A percentile compares a stretch with the other conserved stretches of the same genome.
phyloP scores from a whole-genome alignment of 2,797 vertebrate genomes.

The Hippocampus kuda region DNA sequence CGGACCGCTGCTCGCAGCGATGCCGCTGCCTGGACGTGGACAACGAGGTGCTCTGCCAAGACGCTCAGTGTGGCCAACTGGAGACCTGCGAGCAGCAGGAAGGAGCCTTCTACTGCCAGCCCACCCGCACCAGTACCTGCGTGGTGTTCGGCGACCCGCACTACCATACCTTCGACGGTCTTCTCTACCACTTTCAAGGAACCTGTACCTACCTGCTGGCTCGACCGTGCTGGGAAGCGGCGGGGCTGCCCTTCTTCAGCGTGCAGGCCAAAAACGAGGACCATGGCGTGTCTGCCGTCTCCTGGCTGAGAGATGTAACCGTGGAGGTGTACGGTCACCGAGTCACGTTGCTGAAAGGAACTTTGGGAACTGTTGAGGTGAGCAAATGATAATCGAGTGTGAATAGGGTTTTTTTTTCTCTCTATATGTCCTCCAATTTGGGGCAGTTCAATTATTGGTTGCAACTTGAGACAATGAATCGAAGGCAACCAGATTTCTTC shows the following conservation, averaged over 20 bases:
- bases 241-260: conserved; percentile 85
- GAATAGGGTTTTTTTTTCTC: too few relatives aligned
- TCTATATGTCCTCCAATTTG: too few relatives aligned
- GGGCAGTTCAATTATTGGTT: too few relatives aligned
- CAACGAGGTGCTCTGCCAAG: conserved; percentile 87
- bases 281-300: conserved; percentile 79
- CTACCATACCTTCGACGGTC: conserved; percentile 97
- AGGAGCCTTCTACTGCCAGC: conserved; percentile 87
- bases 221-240: conserved; percentile 83
- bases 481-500: too few relatives aligned
- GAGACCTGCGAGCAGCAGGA: conserved; percentile 86
- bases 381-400: conserved; percentile 27
- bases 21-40: conserved; percentile 90
- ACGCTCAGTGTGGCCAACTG: conserved; percentile 77
- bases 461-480: too few relatives aligned
- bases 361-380: conserved; percentile 85
- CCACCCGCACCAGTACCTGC: conserved; percentile 89
- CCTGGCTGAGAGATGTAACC: conserved; percentile 89
- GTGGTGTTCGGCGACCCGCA: conserved; percentile 97
- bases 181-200: conserved; percentile 98
- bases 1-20: conserved; percentile 82
- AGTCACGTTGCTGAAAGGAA: conserved; percentile 81
- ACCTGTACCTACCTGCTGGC: conserved; percentile 94
- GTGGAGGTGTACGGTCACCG: conserved; percentile 90
- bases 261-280: conserved; percentile 98